Conservation (phyloP, 1,140 invertebrate genomes). For the Pseudomyrmex pallidus region DNA sequence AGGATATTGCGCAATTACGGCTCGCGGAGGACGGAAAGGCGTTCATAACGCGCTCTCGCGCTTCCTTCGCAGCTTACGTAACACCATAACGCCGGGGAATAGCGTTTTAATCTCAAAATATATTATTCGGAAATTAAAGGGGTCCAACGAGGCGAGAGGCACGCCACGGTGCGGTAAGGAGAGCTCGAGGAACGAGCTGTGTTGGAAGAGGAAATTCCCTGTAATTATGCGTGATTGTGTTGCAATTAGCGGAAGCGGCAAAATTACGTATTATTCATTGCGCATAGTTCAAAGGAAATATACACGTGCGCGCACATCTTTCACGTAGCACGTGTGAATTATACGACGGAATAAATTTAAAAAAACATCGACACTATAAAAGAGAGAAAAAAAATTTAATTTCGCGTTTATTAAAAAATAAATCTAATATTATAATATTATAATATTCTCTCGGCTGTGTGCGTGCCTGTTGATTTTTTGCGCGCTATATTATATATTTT, state of each 20-base stretch:
- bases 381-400: too few relatives aligned
- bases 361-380: too few relatives aligned
- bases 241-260: conserved; percentile 18
- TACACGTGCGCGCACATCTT: too few relatives aligned
- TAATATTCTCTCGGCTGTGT: too few relatives aligned
- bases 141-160: not conserved
- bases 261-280: conserved; percentile 5
- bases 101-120: conserved; percentile 58
- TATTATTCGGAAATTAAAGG: conserved; percentile 55
- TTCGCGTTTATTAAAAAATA: too few relatives aligned
- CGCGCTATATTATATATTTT: too few relatives aligned
- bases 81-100: conserved; percentile 53
- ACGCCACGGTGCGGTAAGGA: conserved; percentile 28
- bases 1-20: conserved; percentile 68
- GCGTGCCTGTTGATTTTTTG: too few relatives aligned
- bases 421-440: too few relatives aligned
- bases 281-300: not conserved
- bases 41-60: conserved; percentile 61
- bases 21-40: conserved; percentile 48
- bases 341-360: too few relatives aligned
- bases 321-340: too few relatives aligned
- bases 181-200: conserved; percentile 5
- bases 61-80: conserved; percentile 47
- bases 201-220: not conserved
- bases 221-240: conserved; percentile 47